Percentiles rank a stretch among this genome's conserved stretches.
Evolutionary conservation across 2,797 vertebrate species (phyloP).

Genomic region (Erithacus rubecula): DNA sequence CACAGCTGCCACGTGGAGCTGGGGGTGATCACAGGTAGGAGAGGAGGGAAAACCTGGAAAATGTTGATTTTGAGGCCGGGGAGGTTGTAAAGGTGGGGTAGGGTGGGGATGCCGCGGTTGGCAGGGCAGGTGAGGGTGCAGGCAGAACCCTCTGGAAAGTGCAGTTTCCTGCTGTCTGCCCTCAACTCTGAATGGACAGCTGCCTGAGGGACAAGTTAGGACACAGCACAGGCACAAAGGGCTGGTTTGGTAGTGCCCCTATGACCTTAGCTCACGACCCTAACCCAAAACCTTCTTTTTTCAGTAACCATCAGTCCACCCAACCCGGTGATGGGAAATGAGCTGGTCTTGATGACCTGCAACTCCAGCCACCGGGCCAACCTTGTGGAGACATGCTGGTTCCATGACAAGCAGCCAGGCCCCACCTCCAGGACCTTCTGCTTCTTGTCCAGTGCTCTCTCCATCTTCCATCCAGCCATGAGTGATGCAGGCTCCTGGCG

Average conservation of each 20-base stretch:
- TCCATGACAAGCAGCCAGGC: neutral
- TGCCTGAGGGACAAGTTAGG: neutral
- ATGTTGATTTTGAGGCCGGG: rapidly evolving
- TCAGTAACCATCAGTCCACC: conserved; percentile 65
- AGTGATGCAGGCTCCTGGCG: conserved; percentile 66
- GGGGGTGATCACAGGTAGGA: conserved; percentile 70
- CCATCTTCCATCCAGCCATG: conserved; percentile 13
- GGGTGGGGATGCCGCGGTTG: neutral
- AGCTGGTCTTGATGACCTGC: conserved; percentile 61
- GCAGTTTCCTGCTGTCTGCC: neutral
- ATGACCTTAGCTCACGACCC: rapidly evolving
- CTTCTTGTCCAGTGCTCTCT: neutral
- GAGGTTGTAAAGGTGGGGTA: neutral
- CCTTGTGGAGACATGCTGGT: conserved; percentile 64
- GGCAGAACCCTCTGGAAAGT: neutral
- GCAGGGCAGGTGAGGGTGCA: neutral
- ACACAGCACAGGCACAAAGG: neutral
- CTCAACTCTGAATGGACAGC: neutral
- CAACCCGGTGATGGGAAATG: conserved; percentile 15
- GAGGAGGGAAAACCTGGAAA: neutral
- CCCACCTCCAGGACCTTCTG: neutral
- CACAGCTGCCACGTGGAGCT: conserved; percentile 44
- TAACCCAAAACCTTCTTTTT: neutral
- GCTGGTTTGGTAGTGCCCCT: neutral
- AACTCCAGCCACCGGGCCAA: conserved; percentile 70